Conservation (phyloP, 1,140 invertebrate genomes). For the Coenobita brevimanus region DNA sequence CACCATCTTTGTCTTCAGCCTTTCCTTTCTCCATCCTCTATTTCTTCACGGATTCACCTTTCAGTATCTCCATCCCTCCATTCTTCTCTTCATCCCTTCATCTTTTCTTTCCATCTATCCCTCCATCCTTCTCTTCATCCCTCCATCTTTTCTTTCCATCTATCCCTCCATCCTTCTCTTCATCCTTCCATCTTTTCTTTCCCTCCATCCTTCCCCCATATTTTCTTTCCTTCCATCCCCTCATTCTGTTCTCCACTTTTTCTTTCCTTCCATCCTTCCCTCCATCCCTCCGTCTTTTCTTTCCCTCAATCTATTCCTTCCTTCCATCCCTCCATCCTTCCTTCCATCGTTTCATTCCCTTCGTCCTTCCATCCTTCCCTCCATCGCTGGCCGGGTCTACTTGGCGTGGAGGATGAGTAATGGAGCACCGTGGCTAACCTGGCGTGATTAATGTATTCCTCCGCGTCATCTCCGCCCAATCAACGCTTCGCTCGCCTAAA, state of each 20-base stretch:
- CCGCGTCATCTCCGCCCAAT: constrained; percentile 60
- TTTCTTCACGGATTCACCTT: no score
- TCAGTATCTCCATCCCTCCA: no score
- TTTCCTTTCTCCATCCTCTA: no score
- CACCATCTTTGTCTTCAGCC: no score
- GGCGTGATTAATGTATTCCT: constrained; percentile 60
- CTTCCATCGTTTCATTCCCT: neutral
- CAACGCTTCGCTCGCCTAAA: constrained; percentile 29
- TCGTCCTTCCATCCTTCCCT: neutral
- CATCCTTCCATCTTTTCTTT: no score
- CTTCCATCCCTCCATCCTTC: neutral
- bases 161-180: no score
- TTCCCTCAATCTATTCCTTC: neutral
- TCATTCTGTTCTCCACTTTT: neutral
- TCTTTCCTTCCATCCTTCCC: neutral
- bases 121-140: no score
- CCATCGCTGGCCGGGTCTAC: constrained; percentile 13
- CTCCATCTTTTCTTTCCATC: no score
- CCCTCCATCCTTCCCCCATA: no score
- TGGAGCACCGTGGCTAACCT: constrained; percentile 62
- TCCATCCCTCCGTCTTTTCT: neutral
- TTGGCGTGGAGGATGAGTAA: constrained; percentile 60
- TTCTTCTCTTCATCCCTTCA: no score
- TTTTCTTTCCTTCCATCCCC: no score
- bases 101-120: no score